A percentile compares a stretch with the other conserved stretches of the same genome.
phyloP scores from a whole-genome alignment of 2,797 vertebrate species.

The Rhyacichthys aspro region DNA sequence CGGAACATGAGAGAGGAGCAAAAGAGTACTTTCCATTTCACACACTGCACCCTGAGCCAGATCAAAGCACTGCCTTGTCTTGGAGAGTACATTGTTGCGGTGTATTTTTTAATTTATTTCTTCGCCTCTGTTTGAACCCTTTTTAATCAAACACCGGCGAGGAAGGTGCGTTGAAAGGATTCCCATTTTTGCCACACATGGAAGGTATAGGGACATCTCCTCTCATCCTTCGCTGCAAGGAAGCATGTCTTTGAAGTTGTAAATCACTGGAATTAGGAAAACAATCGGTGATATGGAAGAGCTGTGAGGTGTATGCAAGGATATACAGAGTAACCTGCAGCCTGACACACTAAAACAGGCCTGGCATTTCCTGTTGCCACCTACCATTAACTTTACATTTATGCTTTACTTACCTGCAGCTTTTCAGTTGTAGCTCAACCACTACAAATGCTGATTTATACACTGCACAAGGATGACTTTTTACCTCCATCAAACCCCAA shows the following conservation, averaged over 20 bases:
- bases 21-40: slow-evolving; percentile 32
- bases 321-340: slow-evolving; percentile 6
- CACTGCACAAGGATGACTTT: no score
- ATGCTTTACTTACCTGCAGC: no score
- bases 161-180: slow-evolving; percentile 47
- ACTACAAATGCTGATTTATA: no score
- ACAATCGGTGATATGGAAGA: slow-evolving; percentile 48
- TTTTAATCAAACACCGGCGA: slow-evolving; percentile 54
- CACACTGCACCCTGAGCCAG: slow-evolving; percentile 27
- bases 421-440: no score
- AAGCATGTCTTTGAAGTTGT: slow-evolving; percentile 55
- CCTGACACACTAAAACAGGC: no score
- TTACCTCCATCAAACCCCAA: no score
- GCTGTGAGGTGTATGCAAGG: slow-evolving; percentile 28
- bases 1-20: slow-evolving; percentile 34
- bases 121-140: slow-evolving; percentile 43
- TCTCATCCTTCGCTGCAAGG: slow-evolving; percentile 43
- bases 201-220: slow-evolving; percentile 31
- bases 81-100: slow-evolving; percentile 56
- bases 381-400: no score
- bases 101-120: slow-evolving; percentile 66
- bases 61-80: slow-evolving; percentile 71
- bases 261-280: slow-evolving; percentile 46
- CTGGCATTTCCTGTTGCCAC: no score
- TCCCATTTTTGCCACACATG: slow-evolving; percentile 29